Evolutionary conservation across 1,140 invertebrate species (phyloP), one percentile per base, ranked within the genome.

Genomic region (Drosophila navojoa): DNA sequence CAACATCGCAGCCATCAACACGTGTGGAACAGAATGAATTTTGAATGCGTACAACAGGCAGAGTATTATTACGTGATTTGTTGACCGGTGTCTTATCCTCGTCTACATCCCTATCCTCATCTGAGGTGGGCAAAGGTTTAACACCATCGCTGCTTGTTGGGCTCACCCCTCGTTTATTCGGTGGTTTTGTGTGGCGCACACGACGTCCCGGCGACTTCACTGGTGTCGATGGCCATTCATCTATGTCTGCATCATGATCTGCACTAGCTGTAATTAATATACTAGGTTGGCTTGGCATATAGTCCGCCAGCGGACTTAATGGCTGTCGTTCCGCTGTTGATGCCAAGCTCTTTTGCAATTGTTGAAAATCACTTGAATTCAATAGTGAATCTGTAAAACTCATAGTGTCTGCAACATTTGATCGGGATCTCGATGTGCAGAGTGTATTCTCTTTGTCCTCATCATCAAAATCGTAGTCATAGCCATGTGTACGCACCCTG

Each of bases 321-420:
- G 90, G 84, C 6, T 90, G 76, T 0, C 90, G 84, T 5, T 61
- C 60, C 1, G 32, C 19, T 32, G 27, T 52, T 7, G 32, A 50
- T 15, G 66, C 61, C 1, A 73, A 69, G 53, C 84, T 91, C 6
- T 71, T 42, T 22, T 91, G 78, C 5, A 90, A n/a, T 25, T 87
- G 58, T 7, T 71, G 78, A 44, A 91, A 81, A 7, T 91, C 90
- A 3, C 81, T 75, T 0, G 77, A 77, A 44, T 91, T 81, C 16
- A 91, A 42, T 3, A 91, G 22, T 1, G 90, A 91, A 52, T 91
- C 90, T 0, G 75, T 90, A 44, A 91, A 91, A 25, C 90, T 91
- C 76, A 91, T 81, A 3, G 90, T 91, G 16, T 89, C 84, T 2
- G 70, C 53, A 10, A 71, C 38, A 49, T 74, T 87, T 10, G 40